Percentiles rank a stretch among this genome's conserved stretches.
phyloP scores from a whole-genome alignment of 2,113 vertebrate species.

The Istiophorus platypterus region DNA sequence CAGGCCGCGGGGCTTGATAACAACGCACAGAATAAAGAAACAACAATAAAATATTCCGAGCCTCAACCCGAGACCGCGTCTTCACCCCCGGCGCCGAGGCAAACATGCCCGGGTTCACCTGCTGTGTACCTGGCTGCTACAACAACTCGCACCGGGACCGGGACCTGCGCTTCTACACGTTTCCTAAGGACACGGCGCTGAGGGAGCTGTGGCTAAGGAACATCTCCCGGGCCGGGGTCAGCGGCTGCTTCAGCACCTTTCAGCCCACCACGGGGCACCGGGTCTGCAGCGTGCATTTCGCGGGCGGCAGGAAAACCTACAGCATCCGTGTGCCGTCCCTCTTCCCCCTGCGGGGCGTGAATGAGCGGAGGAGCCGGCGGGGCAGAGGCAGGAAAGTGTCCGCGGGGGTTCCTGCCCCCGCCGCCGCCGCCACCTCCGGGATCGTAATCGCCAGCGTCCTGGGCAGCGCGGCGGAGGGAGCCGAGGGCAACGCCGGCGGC shows the following conservation, averaged over 20 bases:
- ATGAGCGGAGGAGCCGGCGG: conserved; percentile 90
- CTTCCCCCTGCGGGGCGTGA: conserved; percentile 93
- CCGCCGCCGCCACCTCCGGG: conserved; percentile 66
- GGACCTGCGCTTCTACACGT: conserved; percentile 97
- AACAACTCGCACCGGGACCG: conserved; percentile 97
- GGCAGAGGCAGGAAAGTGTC: conserved; percentile 79
- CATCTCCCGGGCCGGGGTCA: conserved; percentile 96
- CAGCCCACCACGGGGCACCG: conserved; percentile 96
- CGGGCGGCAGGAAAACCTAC: conserved; percentile 97
- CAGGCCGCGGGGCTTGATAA: conserved; percentile 82
- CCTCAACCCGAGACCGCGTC: conserved; percentile 19
- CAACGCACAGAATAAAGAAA: conserved; percentile 82
- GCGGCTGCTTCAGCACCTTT: conserved; percentile 98
- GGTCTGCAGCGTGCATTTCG: conserved; percentile 96
- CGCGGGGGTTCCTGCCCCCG: conserved; percentile 57
- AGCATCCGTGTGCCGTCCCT: conserved; percentile 94
- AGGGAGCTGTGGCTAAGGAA: conserved; percentile 96
- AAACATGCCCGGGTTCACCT: conserved; percentile 85
- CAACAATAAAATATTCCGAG: conserved; percentile 75
- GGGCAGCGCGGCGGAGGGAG: conserved; percentile 72
- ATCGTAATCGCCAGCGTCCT: conserved; percentile 74
- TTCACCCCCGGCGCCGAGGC: background rate
- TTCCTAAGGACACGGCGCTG: conserved; percentile 93
- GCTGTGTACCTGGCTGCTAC: conserved; percentile 91
- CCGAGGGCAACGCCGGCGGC: conserved; percentile 74